These are phyloP conservation scores for Eupithecia tripunctaria DNA, from an alignment of 2,888 invertebrate genomes.

Conservation along the genomic window DNA sequence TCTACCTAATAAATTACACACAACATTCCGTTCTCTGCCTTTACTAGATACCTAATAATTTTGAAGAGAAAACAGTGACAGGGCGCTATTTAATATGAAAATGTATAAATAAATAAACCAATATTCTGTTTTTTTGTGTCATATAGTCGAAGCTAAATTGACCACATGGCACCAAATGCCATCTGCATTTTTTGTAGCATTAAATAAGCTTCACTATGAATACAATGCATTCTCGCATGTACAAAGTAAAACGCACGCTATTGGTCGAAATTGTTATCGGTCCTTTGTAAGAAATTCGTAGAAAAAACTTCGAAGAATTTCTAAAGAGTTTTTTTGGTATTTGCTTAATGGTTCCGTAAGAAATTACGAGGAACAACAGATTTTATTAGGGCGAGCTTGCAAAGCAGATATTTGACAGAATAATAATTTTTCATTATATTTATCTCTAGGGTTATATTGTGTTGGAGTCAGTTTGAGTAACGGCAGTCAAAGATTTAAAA, in stretches of 20 bases:
- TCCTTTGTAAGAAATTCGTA: constrained; percentile 3
- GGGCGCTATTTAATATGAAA: neutral
- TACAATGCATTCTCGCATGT: neutral
- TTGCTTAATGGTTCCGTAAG: neutral
- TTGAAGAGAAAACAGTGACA: neutral
- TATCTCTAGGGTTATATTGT: neutral
- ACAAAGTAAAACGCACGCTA: constrained; percentile 13
- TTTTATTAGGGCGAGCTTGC: neutral
- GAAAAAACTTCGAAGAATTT: neutral
- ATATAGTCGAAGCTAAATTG: neutral
- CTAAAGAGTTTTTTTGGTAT: neutral
- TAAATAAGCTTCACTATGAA: neutral
- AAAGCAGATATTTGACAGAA: neutral
- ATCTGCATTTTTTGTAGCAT: neutral
- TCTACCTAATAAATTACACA: neutral
- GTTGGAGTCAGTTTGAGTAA: neutral
- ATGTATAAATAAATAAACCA: neutral
- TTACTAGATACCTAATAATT: neutral
- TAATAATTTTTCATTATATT: neutral
- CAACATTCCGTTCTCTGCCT: neutral
- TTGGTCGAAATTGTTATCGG: constrained; percentile 23
- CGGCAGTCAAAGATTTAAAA: neutral
- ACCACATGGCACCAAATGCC: neutral
- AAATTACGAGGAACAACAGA: neutral
- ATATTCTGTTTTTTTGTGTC: neutral